Conservation (phyloP, 2,113 vertebrate species). For the Cricetomys ansorgei region DNA sequence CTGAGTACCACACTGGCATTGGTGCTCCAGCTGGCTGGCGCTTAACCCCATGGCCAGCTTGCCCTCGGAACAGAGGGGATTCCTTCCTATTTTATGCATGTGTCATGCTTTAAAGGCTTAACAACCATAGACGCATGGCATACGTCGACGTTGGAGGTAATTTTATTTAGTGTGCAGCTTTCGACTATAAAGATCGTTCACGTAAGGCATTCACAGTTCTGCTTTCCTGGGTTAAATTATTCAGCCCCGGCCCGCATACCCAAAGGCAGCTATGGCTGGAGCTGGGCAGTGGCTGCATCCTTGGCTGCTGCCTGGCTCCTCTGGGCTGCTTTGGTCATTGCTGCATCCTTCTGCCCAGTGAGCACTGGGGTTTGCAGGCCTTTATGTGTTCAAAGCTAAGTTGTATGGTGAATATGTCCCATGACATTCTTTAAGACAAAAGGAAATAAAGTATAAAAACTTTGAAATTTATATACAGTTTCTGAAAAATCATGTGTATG, state of each 20-base stretch:
- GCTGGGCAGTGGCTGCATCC: not conserved
- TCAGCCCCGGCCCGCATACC: not conserved
- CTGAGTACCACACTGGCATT: not conserved
- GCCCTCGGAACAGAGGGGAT: slow-evolving; percentile 51
- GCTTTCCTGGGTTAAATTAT: not conserved
- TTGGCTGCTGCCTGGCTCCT: not conserved
- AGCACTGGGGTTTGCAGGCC: not conserved
- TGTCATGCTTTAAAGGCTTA: slow-evolving; percentile 75
- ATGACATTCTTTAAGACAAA: not conserved
- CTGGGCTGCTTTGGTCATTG: not conserved
- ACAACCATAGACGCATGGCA: not conserved
- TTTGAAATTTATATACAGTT: not conserved
- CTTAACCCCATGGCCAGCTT: slow-evolving; percentile 2
- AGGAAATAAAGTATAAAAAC: not conserved
- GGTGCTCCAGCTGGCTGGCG: not conserved
- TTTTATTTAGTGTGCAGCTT: not conserved
- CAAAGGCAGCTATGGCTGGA: not conserved
- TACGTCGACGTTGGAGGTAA: not conserved
- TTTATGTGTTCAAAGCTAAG: not conserved
- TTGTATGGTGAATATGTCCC: not conserved
- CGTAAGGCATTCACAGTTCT: not conserved
- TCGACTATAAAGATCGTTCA: not conserved
- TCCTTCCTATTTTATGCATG: slow-evolving; percentile 1
- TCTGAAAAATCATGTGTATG: not conserved
- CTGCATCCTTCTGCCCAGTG: too few relatives aligned